These are phyloP conservation scores for Phymanthus crucifer DNA, from an alignment of 92 coral and sea anemone genomes.

Conservation along the genomic window DNA sequence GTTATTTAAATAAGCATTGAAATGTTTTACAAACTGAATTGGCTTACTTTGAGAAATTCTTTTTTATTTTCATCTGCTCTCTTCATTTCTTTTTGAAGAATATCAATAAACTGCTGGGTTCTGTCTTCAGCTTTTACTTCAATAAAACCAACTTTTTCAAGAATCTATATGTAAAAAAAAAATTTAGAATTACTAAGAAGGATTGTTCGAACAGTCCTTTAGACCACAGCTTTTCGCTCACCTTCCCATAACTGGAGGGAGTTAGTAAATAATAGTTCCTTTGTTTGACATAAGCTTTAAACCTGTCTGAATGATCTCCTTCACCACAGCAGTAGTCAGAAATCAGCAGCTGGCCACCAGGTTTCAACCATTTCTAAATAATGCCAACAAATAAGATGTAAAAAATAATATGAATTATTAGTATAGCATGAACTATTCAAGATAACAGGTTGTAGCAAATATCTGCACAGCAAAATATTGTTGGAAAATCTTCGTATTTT, in stretches of 20 bases:
- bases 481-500: too few species aligned
- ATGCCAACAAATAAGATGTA: too few species aligned
- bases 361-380: slow-evolving; percentile 99
- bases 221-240: slow-evolving; percentile 2
- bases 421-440: too few species aligned
- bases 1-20: neutral
- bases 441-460: too few species aligned
- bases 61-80: slow-evolving; percentile 49
- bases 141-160: slow-evolving; percentile 78
- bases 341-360: slow-evolving; percentile 92
- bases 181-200: too few species aligned
- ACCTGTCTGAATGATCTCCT: slow-evolving; percentile 62
- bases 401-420: too few species aligned
- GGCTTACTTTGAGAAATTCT: slow-evolving; percentile 61
- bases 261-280: slow-evolving; percentile 71
- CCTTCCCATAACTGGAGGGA: slow-evolving; percentile 90
- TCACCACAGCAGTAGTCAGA: slow-evolving; percentile 85
- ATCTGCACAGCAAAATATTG: too few species aligned
- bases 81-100: slow-evolving; percentile 53
- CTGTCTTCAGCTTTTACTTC: slow-evolving; percentile 75
- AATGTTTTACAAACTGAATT: neutral
- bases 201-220: neutral
- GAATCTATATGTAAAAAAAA: slow-evolving; percentile 36
- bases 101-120: slow-evolving; percentile 62
- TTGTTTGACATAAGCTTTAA: slow-evolving; percentile 81